A percentile compares a stretch with the other conserved stretches of the same genome.
These are phyloP conservation scores for Silurus glanis DNA, from an alignment of 2,113 vertebrate genomes.

Conservation along the genomic window DNA sequence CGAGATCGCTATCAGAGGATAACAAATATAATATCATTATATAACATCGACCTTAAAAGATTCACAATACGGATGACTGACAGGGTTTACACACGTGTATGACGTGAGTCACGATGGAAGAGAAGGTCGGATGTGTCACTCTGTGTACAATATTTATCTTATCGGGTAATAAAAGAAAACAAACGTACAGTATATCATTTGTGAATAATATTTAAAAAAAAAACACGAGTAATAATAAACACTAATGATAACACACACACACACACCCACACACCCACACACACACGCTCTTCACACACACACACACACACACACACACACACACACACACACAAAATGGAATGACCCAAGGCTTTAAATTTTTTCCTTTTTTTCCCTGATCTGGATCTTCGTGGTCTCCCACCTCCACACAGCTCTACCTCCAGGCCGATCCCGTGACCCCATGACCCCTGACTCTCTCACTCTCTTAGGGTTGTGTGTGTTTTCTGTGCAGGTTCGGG, in stretches of 20 bases:
- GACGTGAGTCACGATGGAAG: constrained; percentile 49
- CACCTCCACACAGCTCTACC: constrained; percentile 41
- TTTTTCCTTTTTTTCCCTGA: constrained; percentile 32
- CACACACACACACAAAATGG: constrained; percentile 56
- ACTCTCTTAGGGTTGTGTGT: background rate
- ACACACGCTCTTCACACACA: background rate
- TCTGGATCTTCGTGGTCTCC: constrained; percentile 21
- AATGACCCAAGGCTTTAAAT: constrained; percentile 64
- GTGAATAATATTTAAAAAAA: constrained; percentile 29
- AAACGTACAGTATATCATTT: constrained; percentile 48
- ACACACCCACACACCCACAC: constrained; percentile 49
- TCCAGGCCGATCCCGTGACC: background rate
- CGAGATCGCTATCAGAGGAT: background rate
- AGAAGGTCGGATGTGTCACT: constrained; percentile 48
- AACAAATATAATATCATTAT: constrained; percentile 16
- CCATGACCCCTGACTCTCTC: background rate
- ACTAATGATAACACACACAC: constrained; percentile 39
- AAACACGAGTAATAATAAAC: constrained; percentile 58
- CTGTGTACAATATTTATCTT: constrained; percentile 48
- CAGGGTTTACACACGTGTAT: constrained; percentile 53
- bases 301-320: constrained; percentile 45
- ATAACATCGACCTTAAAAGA: constrained; percentile 62
- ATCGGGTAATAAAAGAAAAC: constrained; percentile 44
- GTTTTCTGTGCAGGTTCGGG: background rate
- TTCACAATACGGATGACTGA: constrained; percentile 46